phyloP scores from a whole-genome alignment of 2,113 vertebrate genomes.

The Herpetotheres cachinnans region DNA sequence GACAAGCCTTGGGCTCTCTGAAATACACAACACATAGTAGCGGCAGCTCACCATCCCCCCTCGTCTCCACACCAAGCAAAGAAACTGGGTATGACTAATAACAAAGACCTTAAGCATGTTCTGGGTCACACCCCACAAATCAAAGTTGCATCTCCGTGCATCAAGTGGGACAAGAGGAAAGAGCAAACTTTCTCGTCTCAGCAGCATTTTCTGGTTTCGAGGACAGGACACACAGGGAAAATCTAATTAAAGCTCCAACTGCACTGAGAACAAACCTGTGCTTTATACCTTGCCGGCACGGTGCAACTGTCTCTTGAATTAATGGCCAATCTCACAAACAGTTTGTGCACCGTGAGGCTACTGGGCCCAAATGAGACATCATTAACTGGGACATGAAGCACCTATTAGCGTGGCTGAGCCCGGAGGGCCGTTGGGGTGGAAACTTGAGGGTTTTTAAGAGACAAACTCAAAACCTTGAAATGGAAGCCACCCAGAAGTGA shows the following conservation, averaged over 20 bases:
- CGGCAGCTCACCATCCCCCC: fast-evolving
- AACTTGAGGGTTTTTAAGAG: neutral
- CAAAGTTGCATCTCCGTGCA: fast-evolving
- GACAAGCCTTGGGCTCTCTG: conserved; percentile 22
- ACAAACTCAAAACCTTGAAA: neutral
- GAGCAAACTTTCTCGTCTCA: neutral
- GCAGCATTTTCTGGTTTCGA: fast-evolving
- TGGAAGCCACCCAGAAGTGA: neutral
- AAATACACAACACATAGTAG: neutral
- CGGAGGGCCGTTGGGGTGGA: neutral
- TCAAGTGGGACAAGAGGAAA: neutral
- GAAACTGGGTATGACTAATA: neutral
- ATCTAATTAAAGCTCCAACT: neutral
- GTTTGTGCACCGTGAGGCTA: neutral
- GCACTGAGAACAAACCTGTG: neutral
- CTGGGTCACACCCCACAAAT: neutral
- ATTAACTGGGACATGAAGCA: neutral
- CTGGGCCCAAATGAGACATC: neutral
- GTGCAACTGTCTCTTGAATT: neutral
- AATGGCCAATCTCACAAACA: neutral
- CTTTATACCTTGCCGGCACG: neutral
- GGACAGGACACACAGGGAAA: neutral
- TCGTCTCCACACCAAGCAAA: fast-evolving
- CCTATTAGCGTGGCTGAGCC: fast-evolving
- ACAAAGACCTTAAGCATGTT: fast-evolving